Percentiles rank a stretch among this genome's conserved stretches.
Conservation (phyloP, 2,888 invertebrate genomes). For the Apamea epomidion region DNA sequence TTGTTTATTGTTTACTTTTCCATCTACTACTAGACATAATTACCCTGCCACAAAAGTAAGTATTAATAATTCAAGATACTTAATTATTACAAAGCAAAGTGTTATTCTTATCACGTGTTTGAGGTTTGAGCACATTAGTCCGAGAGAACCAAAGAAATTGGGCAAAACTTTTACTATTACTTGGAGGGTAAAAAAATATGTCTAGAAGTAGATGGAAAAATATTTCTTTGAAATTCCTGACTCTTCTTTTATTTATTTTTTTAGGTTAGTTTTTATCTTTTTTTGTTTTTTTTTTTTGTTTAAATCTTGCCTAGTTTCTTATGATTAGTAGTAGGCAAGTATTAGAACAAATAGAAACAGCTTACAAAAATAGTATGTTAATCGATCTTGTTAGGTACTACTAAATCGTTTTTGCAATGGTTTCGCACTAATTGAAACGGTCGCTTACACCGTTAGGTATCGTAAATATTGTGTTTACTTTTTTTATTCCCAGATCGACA, state of each 20-base stretch:
- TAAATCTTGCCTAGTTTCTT: not conserved
- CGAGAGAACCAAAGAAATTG: too few relatives aligned
- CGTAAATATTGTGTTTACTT: constrained; percentile 15
- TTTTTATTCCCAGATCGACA: constrained; percentile 22
- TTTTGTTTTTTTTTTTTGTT: not conserved
- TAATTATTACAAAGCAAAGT: too few relatives aligned
- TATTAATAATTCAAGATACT: too few relatives aligned
- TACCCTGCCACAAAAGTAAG: too few relatives aligned
- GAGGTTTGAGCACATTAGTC: too few relatives aligned
- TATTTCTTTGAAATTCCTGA: not conserved
- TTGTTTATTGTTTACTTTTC: not conserved
- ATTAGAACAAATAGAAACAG: not conserved
- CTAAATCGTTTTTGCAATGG: not conserved
- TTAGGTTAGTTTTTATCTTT: not conserved
- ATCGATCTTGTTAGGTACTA: not conserved
- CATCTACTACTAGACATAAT: not conserved
- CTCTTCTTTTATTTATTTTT: not conserved
- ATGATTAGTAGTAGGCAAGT: not conserved
- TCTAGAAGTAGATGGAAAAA: too few relatives aligned
- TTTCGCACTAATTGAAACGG: not conserved
- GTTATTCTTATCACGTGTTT: too few relatives aligned
- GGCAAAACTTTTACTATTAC: too few relatives aligned
- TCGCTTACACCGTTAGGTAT: not conserved
- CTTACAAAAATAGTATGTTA: not conserved
- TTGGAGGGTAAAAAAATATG: too few relatives aligned